Evolutionary conservation across 2,797 vertebrate genomes (phyloP).

Genomic region (Anabacerthia variegaticeps): DNA sequence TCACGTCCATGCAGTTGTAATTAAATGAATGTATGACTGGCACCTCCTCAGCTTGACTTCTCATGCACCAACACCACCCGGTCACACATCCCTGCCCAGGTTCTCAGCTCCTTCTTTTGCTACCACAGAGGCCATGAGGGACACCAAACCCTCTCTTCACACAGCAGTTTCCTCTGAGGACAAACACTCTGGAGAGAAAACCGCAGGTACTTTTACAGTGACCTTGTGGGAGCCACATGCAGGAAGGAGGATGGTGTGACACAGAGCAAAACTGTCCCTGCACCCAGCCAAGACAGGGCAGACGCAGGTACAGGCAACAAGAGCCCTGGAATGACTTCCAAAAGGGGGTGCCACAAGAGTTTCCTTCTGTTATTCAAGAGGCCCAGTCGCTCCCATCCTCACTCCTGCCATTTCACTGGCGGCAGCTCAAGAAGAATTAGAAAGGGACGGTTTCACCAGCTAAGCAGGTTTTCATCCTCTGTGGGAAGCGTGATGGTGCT

Average conservation of each 20-base stretch:
- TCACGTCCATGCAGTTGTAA: not conserved
- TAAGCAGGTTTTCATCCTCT: conserved; percentile 42
- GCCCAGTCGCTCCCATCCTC: not conserved
- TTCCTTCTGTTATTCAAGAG: not conserved
- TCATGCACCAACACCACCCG: rapidly evolving
- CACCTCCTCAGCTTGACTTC: not conserved
- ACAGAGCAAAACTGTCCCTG: not conserved
- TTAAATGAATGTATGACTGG: not conserved
- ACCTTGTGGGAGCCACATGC: not conserved
- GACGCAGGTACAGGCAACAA: not conserved
- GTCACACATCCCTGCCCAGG: not conserved
- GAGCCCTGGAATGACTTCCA: not conserved
- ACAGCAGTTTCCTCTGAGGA: not conserved
- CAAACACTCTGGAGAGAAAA: not conserved
- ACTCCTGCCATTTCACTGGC: not conserved
- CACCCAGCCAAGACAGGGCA: not conserved
- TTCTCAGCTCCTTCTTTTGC: not conserved
- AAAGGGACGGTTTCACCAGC: not conserved
- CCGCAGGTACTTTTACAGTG: not conserved
- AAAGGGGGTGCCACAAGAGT: not conserved
- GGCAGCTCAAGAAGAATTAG: not conserved
- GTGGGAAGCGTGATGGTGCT: conserved; percentile 13
- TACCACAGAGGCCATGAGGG: not conserved
- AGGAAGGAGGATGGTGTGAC: not conserved
- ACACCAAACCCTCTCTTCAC: not conserved